Evolutionary conservation across 1,140 invertebrate genomes (phyloP).

Genomic region (Agrypnia vestita): DNA sequence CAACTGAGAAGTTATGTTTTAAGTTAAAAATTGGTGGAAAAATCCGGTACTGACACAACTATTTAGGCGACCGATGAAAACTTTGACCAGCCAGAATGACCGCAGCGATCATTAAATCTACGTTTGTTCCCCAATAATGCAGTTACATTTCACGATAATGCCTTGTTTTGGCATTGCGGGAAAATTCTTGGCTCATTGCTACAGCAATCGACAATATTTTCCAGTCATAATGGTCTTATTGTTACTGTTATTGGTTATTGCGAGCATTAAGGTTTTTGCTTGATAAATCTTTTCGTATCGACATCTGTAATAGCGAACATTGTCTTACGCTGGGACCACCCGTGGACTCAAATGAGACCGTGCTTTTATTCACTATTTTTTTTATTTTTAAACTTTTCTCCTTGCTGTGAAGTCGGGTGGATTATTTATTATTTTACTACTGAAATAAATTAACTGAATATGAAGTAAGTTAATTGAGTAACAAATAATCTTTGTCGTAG

Average conservation of each 20-base stretch:
- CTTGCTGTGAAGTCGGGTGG: no score
- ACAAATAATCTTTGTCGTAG: no score
- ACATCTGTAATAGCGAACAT: constrained; percentile 8
- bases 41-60: no score
- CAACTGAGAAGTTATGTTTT: no score
- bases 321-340: not conserved
- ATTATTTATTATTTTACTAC: no score
- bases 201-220: not conserved
- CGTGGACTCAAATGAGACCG: not conserved
- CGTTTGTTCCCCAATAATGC: constrained; percentile 16
- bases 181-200: constrained; percentile 32
- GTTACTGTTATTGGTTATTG: constrained; percentile 27
- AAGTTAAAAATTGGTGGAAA: no score
- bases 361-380: no score
- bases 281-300: constrained; percentile 22
- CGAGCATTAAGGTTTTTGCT: constrained; percentile 22
- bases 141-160: constrained; percentile 23
- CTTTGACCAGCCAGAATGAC: constrained; percentile 5
- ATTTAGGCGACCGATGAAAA: not conserved
- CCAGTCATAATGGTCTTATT: constrained; percentile 28
- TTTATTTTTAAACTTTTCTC: no score
- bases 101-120: constrained; percentile 1
- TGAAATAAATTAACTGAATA: no score
- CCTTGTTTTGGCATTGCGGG: constrained; percentile 17
- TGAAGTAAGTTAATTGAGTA: no score